A percentile compares a stretch with the other conserved stretches of the same genome.
phyloP scores from a whole-genome alignment of 2,797 vertebrate genomes.

The Alauda arvensis region DNA sequence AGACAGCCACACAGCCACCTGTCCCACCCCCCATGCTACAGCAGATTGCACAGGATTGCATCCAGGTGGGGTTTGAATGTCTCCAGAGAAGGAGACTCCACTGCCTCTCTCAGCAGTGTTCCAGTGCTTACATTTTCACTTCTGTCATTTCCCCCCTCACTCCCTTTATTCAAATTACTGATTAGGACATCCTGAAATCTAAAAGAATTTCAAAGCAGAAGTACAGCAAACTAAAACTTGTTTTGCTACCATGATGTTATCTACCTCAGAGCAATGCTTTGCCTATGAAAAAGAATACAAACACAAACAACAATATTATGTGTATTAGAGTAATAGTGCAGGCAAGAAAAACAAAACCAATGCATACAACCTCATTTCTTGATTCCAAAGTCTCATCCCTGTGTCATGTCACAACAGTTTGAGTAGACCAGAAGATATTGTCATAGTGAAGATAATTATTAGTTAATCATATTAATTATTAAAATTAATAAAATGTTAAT shows the following conservation, averaged over 20 bases:
- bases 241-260: background rate
- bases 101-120: background rate
- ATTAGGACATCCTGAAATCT: background rate
- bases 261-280: background rate
- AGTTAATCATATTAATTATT: too few species aligned
- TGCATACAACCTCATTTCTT: background rate
- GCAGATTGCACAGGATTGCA: background rate
- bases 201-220: background rate
- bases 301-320: background rate
- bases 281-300: background rate
- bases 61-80: background rate
- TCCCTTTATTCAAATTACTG: background rate
- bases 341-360: background rate
- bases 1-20: background rate
- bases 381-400: background rate
- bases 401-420: background rate
- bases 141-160: background rate
- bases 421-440: background rate
- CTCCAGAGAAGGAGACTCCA: background rate
- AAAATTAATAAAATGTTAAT: background rate
- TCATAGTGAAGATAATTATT: background rate
- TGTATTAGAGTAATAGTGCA: background rate
- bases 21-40: background rate
- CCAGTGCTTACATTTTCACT: background rate
- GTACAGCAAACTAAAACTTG: background rate